A percentile compares a stretch with the other conserved stretches of the same genome.
These are phyloP conservation scores for Hexactinellida sp. DNA, from an alignment of 37 sponge, comb jelly and placozoan species.

Conservation along the genomic window DNA sequence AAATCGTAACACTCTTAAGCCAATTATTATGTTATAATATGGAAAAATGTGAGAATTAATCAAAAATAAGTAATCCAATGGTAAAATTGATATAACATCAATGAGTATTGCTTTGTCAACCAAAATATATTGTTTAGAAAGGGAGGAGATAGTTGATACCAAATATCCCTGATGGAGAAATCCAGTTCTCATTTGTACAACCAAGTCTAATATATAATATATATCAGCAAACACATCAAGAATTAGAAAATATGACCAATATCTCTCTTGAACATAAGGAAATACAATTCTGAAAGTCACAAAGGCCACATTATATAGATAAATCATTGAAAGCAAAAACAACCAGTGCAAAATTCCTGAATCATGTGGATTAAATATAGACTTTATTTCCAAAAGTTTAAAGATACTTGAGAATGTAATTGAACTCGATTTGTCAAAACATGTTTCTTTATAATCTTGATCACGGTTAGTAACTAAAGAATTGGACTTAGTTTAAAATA, in stretches of 20 bases:
- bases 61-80: background rate
- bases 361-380: background rate
- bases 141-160: background rate
- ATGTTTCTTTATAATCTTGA: too few relatives aligned
- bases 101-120: background rate
- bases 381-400: background rate
- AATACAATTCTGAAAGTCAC: background rate
- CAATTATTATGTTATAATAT: background rate
- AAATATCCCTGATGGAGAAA: background rate
- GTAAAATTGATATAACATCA: background rate
- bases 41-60: background rate
- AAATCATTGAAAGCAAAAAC: background rate
- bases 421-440: too few relatives aligned
- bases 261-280: background rate
- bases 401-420: too few relatives aligned
- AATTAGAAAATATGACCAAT: background rate
- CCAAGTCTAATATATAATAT: background rate
- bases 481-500: too few relatives aligned
- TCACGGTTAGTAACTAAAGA: too few relatives aligned
- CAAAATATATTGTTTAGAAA: background rate
- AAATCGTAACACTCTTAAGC: background rate
- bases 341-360: background rate
- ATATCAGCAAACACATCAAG: background rate
- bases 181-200: background rate
- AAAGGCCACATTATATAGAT: background rate